Base-by-base conservation (phyloP, 1,140 invertebrate species). In the Ephestia elutella region DNA sequence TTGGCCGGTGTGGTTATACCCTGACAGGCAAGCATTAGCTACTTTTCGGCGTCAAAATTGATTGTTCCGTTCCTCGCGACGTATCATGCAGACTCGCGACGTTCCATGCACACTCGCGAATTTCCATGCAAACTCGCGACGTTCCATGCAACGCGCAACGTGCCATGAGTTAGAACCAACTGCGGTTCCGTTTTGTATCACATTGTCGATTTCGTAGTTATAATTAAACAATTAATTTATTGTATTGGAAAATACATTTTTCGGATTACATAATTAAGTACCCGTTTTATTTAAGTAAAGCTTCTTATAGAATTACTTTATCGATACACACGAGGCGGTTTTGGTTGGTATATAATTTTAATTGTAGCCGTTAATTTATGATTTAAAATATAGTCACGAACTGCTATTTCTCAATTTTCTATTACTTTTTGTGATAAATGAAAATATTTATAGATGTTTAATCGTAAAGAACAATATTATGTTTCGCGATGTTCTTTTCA, bases 1-100 rank as follows among this genome's bases (percentile, higher is more conserved):
- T 86, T 73, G 85, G 80, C 80, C 78, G 82, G 75, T 77, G 74
- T 87, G 82, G 85, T 86, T 73, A 81, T 87, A 87, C 85, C 85
- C 85, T 87, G 85, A 80, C 71, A 82, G 82, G 85, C 82, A 86
- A 87, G 85, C 75, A 74, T 82, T 85, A 80, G 78, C 71, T 77
- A 75, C 66, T 82, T 75, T 87, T 87, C 75, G 85, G 82, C 78
- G 64, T 86, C 85, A 78, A 87, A 87, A 87, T 86, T 87, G 63
- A 78, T 78, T 81, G 57, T 83, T 73, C 80, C 66, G 82, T 78
- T 75, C 60, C 78, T 78, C 72, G 30, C 44, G 59, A 59, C 8
- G 32, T 10, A 32, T 18, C 49, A 53, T 53, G 28, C 17, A 57
- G 9, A 49, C 38, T 48, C 59, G 21, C 21, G 73, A 76, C 62